phyloP scores from a whole-genome alignment of 2,888 invertebrate genomes.

The Hedychridium roseum region DNA sequence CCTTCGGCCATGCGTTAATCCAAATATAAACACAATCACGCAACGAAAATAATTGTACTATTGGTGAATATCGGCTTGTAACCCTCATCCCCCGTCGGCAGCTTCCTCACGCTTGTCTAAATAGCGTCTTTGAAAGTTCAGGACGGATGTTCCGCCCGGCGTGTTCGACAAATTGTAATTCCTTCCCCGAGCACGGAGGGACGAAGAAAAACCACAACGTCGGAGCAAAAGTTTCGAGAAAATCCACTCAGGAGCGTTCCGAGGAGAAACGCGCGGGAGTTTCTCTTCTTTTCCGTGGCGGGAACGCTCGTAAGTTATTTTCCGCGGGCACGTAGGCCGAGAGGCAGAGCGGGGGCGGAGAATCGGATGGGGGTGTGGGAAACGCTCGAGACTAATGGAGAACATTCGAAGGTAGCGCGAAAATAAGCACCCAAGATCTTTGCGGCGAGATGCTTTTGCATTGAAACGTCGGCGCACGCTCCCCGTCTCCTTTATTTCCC shows the following conservation, averaged over 20 bases:
- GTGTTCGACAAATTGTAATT: too few relatives aligned
- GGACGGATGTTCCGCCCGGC: too few relatives aligned
- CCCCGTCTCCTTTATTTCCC: background rate
- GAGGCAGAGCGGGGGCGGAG: background rate
- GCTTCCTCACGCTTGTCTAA: too few relatives aligned
- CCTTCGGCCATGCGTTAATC: too few relatives aligned
- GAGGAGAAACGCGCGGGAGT: conserved; percentile 9
- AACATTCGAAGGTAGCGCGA: conserved; percentile 36
- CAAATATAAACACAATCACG: too few relatives aligned
- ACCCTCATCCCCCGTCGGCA: too few relatives aligned
- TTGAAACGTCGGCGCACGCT: conserved; percentile 33
- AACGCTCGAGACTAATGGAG: conserved; percentile 41
- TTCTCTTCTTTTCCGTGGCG: conserved; percentile 7
- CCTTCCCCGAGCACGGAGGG: too few relatives aligned
- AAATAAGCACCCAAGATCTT: conserved; percentile 39
- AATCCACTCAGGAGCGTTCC: conserved; percentile 6
- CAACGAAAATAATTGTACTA: too few relatives aligned
- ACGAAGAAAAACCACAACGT: conserved; percentile 12
- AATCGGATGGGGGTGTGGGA: conserved; percentile 10
- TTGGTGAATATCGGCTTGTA: too few relatives aligned
- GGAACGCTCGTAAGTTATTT: conserved; percentile 21
- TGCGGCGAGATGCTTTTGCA: conserved; percentile 37
- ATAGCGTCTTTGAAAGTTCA: too few relatives aligned
- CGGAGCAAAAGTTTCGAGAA: conserved; percentile 12
- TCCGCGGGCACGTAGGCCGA: conserved; percentile 11